Conservation (phyloP, 2,888 invertebrate genomes). For the Cephus pygmeus region DNA sequence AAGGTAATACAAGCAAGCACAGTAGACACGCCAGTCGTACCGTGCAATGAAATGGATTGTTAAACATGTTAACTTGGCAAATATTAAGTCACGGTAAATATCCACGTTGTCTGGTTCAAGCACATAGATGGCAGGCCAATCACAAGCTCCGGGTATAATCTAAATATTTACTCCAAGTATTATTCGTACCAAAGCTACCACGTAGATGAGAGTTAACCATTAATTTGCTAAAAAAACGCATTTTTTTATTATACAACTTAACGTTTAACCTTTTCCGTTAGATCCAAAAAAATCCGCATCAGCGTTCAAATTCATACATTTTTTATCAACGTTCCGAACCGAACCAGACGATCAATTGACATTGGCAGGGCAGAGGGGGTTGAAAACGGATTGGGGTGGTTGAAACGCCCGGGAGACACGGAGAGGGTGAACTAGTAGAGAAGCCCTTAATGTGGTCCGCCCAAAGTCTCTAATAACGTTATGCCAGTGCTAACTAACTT, state of each 20-base stretch:
- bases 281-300: too few relatives aligned
- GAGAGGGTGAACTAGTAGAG: neutral
- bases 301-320: too few relatives aligned
- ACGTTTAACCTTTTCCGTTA: too few relatives aligned
- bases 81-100: slow-evolving; percentile 7
- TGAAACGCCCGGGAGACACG: too few relatives aligned
- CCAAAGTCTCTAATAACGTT: slow-evolving; percentile 41
- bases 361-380: too few relatives aligned
- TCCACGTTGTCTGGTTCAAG: neutral
- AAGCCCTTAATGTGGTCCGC: neutral
- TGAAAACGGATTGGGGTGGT: too few relatives aligned
- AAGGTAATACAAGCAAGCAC: neutral
- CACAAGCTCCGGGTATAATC: neutral
- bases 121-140: neutral
- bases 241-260: neutral
- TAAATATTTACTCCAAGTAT: neutral
- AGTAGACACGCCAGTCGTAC: neutral
- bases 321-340: too few relatives aligned
- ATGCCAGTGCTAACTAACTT: slow-evolving; percentile 40
- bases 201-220: neutral
- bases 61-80: slow-evolving; percentile 10
- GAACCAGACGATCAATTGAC: too few relatives aligned
- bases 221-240: neutral
- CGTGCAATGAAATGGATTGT: slow-evolving; percentile 7
- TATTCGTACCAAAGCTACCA: neutral